phyloP scores from a whole-genome alignment of 2,888 invertebrate genomes.

The Scaptomyza reducta region DNA sequence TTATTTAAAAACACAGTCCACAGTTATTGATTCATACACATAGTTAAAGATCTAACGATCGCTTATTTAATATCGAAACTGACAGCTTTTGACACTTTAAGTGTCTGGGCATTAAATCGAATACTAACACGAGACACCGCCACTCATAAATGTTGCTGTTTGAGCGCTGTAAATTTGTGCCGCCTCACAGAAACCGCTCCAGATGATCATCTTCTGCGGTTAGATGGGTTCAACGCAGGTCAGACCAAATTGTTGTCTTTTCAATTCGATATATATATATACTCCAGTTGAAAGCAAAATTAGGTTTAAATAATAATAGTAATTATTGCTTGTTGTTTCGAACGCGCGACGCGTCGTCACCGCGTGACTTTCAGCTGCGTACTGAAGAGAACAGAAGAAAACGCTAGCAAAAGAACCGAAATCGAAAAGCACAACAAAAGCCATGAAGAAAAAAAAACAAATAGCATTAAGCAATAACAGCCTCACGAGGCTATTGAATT shows the following conservation, averaged over 20 bases:
- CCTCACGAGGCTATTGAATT: constrained; percentile 73
- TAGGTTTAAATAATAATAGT: not conserved
- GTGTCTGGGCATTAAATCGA: constrained; percentile 10
- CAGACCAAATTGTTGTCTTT: constrained; percentile 32
- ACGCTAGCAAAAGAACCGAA: constrained; percentile 41
- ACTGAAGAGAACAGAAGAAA: constrained; percentile 49
- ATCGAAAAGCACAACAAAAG: constrained; percentile 41
- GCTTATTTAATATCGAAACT: constrained; percentile 3
- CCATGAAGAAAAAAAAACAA: not conserved
- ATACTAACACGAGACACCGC: constrained; percentile 83
- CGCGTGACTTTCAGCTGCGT: constrained; percentile 61
- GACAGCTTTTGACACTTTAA: constrained; percentile 41
- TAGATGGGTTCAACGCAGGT: constrained; percentile 41
- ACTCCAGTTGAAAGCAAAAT: not conserved
- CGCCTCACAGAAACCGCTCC: constrained; percentile 84
- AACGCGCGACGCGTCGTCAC: constrained; percentile 64
- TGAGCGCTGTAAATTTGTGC: constrained; percentile 83
- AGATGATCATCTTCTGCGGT: constrained; percentile 81
- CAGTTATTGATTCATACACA: constrained; percentile 41
- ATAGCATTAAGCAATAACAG: constrained; percentile 29
- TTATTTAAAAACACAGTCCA: not conserved
- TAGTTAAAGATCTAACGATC: constrained; percentile 24
- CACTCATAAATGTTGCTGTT: constrained; percentile 82
- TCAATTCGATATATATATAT: constrained; percentile 39
- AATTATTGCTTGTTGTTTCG: constrained; percentile 11